Conservation (phyloP, 2,888 invertebrate genomes). For the Nomada hirtipes region DNA sequence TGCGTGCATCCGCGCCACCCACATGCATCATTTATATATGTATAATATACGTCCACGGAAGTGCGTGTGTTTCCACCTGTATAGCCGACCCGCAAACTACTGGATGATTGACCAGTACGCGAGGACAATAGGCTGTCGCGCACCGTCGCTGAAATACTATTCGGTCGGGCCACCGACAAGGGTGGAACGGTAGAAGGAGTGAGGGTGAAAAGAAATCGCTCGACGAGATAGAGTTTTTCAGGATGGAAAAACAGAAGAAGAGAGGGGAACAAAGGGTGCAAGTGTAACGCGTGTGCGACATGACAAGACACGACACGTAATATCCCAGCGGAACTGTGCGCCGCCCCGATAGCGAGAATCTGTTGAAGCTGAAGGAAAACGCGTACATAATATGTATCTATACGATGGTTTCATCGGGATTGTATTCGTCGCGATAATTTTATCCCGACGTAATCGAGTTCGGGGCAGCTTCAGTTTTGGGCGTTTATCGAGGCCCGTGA, state of each 20-base stretch:
- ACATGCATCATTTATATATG: conserved; percentile 52
- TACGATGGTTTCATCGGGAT: not conserved
- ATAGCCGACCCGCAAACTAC: conserved; percentile 64
- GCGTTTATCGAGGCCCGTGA: no score
- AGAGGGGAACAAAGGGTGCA: not conserved
- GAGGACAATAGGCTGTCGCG: conserved; percentile 66
- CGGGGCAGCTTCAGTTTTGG: no score
- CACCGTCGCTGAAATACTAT: conserved; percentile 49
- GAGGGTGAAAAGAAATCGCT: not conserved
- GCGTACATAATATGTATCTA: not conserved
- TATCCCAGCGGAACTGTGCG: not conserved
- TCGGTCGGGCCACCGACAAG: conserved; percentile 27
- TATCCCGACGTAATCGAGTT: no score
- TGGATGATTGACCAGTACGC: conserved; percentile 67
- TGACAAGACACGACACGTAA: not conserved
- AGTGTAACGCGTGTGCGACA: conserved; percentile 11
- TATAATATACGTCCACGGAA: conserved; percentile 54
- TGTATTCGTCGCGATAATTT: not conserved
- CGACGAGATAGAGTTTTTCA: conserved; percentile 30
- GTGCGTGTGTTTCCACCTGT: conserved; percentile 55
- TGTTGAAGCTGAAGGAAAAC: not conserved
- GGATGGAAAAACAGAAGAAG: not conserved
- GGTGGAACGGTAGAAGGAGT: not conserved
- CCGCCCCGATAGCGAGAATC: no score
- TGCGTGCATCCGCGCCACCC: not conserved